Percentiles rank a stretch among this genome's conserved stretches.
Evolutionary conservation across 2,113 vertebrate species (phyloP).

Genomic region (Sebastes schlegelii): DNA sequence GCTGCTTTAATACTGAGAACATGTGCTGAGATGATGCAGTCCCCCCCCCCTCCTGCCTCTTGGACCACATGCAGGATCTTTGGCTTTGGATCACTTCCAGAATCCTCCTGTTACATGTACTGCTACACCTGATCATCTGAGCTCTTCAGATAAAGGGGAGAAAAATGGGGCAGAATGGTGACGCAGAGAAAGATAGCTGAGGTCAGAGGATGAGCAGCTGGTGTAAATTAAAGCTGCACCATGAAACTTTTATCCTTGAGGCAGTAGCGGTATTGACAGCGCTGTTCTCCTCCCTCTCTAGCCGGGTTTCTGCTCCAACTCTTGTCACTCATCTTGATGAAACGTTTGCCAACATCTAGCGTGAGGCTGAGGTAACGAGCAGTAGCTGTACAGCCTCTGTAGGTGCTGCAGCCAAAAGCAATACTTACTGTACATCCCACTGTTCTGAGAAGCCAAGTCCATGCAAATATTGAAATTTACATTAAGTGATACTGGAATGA

Average conservation of each 20-base stretch:
- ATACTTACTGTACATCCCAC: neutral
- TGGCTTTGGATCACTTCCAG: conserved; percentile 32
- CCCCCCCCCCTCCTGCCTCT: neutral
- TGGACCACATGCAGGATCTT: conserved; percentile 36
- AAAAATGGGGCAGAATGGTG: neutral
- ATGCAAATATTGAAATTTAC: neutral
- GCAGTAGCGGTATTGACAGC: neutral
- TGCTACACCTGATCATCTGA: conserved; percentile 27
- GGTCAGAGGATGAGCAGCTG: conserved; percentile 35
- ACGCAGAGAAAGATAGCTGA: conserved; percentile 22
- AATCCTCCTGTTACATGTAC: conserved; percentile 14
- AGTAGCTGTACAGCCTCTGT: neutral
- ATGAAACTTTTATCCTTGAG: conserved; percentile 1
- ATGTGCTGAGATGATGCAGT: conserved; percentile 55
- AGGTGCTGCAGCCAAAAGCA: neutral
- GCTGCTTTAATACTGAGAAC: conserved; percentile 59
- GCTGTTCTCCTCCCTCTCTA: neutral
- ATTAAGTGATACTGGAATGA: neutral
- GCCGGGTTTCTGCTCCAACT: neutral
- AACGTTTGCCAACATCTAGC: neutral
- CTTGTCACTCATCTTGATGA: conserved; percentile 12
- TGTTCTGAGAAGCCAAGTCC: neutral
- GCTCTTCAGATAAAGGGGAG: neutral
- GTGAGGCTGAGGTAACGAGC: neutral
- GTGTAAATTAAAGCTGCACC: conserved; percentile 17